Conservation (phyloP, 2,797 vertebrate species). For the Gallinago stenura region DNA sequence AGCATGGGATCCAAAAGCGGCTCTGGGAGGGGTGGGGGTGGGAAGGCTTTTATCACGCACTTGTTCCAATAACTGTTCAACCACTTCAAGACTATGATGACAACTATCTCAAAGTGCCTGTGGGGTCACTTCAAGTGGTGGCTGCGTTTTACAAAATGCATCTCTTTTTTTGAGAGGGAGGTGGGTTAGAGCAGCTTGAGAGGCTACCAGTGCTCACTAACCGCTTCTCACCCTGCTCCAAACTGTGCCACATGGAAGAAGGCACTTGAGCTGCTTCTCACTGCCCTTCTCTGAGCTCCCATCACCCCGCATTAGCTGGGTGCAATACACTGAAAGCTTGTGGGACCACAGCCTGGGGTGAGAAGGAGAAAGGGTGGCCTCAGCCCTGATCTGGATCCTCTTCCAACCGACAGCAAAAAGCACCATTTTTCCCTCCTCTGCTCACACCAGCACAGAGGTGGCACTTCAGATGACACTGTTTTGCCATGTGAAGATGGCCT, state of each 20-base stretch:
- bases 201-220: not conserved
- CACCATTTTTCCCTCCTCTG: not conserved
- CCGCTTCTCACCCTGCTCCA: not conserved
- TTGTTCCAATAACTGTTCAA: conserved; percentile 16
- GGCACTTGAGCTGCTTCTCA: not conserved
- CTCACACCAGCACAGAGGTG: not conserved
- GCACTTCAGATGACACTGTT: fast-evolving
- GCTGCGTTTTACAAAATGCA: not conserved
- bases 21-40: not conserved
- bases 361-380: not conserved
- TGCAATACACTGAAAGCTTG: not conserved
- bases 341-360: not conserved
- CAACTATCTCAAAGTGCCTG: not conserved
- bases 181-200: not conserved
- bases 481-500: not conserved
- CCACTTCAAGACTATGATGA: not conserved
- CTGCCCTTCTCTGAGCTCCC: not conserved
- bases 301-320: fast-evolving
- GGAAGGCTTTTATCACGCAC: not conserved
- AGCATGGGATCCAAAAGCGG: not conserved
- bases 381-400: not conserved
- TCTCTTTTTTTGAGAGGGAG: not conserved
- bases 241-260: not conserved
- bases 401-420: not conserved
- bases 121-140: not conserved